phyloP scores from a whole-genome alignment of 2,888 invertebrate species.

The Thysanoteuthis rhombus region DNA sequence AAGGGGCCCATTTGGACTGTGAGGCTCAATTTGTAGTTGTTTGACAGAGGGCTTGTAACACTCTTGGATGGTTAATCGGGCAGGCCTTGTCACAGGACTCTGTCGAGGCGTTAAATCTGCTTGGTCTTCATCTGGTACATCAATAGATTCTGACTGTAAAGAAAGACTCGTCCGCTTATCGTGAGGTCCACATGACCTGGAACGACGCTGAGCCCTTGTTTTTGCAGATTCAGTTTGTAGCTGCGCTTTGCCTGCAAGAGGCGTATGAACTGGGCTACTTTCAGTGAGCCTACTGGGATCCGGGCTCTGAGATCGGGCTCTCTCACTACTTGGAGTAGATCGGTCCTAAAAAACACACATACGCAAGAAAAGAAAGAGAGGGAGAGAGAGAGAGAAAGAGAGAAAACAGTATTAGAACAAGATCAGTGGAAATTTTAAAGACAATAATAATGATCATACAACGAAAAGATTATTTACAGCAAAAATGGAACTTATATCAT shows the following conservation, averaged over 20 bases:
- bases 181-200: constrained; percentile 30
- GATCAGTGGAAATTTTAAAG: neutral
- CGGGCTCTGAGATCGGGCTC: constrained; percentile 31
- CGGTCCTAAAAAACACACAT: constrained; percentile 26
- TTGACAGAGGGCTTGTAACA: constrained; percentile 42
- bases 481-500: neutral
- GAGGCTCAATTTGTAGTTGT: constrained; percentile 33
- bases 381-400: neutral
- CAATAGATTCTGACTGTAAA: constrained; percentile 14
- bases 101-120: constrained; percentile 43
- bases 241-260: neutral
- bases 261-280: constrained; percentile 20
- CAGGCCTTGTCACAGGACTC: constrained; percentile 49
- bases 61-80: constrained; percentile 50
- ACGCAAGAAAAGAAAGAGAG: constrained; percentile 12
- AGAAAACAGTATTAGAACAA: neutral
- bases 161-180: constrained; percentile 27
- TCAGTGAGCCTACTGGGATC: constrained; percentile 16
- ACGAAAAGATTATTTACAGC: neutral
- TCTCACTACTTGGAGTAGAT: constrained; percentile 28
- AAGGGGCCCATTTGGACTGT: constrained; percentile 40
- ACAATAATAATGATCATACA: neutral
- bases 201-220: constrained; percentile 29
- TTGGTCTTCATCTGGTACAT: constrained; percentile 24
- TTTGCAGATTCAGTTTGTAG: constrained; percentile 13